phyloP scores from a whole-genome alignment of 2,113 vertebrate species.

The human (Homo sapiens) region DNA sequence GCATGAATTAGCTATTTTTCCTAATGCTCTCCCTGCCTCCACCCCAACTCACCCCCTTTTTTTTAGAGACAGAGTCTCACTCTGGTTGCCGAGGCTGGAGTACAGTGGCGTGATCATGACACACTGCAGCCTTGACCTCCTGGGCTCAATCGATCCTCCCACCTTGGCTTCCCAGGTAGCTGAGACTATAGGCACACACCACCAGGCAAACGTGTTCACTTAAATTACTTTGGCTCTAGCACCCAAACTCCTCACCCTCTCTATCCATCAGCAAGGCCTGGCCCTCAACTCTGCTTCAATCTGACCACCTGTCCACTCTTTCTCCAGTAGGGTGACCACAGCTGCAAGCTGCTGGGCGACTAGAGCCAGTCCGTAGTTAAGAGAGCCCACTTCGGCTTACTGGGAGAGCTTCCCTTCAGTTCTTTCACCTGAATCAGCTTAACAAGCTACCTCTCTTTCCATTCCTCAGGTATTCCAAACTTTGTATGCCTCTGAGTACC shows the following conservation, averaged over 20 bases:
- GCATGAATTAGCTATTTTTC: no score
- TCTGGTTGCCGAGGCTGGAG: no score
- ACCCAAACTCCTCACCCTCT: background rate
- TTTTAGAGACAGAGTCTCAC: no score
- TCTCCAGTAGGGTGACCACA: fast-evolving
- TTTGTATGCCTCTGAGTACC: background rate
- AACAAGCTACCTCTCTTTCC: background rate
- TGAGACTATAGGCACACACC: no score
- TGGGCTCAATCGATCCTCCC: no score
- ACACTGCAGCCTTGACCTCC: no score
- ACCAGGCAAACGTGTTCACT: background rate
- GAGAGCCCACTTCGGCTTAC: background rate
- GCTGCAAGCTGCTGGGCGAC: background rate
- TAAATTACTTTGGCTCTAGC: background rate
- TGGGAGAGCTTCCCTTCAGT: background rate
- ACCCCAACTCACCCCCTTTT: no score
- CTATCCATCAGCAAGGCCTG: background rate
- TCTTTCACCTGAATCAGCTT: background rate
- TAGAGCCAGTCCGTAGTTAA: background rate
- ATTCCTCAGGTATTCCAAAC: background rate
- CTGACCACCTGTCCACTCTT: background rate
- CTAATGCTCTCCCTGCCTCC: no score
- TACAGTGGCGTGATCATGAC: no score
- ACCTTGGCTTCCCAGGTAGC: no score
- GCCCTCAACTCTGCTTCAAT: background rate